Percentiles rank a stretch among this genome's conserved stretches.
These are phyloP conservation scores for Eremobia ochroleuca DNA, from an alignment of 2,888 invertebrate genomes.

Conservation along the genomic window DNA sequence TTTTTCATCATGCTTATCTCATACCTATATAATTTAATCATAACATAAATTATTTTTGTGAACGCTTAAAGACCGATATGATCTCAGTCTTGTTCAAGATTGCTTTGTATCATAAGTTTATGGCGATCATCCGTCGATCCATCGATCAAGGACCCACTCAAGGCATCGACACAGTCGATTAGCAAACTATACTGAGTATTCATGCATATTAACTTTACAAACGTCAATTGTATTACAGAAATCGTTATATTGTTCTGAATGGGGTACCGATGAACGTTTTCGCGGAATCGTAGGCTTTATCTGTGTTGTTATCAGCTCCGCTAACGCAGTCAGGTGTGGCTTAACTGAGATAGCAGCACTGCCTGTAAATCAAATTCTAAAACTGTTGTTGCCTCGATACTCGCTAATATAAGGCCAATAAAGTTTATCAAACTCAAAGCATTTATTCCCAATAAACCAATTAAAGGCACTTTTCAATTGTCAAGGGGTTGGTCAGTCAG, in stretches of 20 bases:
- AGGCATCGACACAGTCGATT: slow-evolving; percentile 5
- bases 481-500: not conserved
- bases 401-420: not conserved
- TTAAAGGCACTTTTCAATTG: not conserved
- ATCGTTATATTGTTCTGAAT: slow-evolving; percentile 48
- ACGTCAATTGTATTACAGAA: slow-evolving; percentile 42
- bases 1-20: not conserved
- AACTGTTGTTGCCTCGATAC: slow-evolving; percentile 29
- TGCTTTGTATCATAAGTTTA: not conserved
- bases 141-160: slow-evolving; percentile 37
- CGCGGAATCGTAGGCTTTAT: slow-evolving; percentile 66
- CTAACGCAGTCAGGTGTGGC: slow-evolving; percentile 71
- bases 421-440: not conserved
- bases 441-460: not conserved
- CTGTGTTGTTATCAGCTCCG: slow-evolving; percentile 66
- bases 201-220: slow-evolving; percentile 24
- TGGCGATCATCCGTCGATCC: slow-evolving; percentile 13
- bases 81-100: not conserved
- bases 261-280: slow-evolving; percentile 52
- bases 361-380: slow-evolving; percentile 35
- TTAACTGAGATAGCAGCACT: slow-evolving; percentile 54
- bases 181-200: slow-evolving; percentile 16
- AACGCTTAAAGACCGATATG: not conserved
- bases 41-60: slow-evolving; percentile 7
- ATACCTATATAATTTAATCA: not conserved